phyloP scores from a whole-genome alignment of 53 echinoderm and acorn worm genomes.

The Temnopleurus reevesii region DNA sequence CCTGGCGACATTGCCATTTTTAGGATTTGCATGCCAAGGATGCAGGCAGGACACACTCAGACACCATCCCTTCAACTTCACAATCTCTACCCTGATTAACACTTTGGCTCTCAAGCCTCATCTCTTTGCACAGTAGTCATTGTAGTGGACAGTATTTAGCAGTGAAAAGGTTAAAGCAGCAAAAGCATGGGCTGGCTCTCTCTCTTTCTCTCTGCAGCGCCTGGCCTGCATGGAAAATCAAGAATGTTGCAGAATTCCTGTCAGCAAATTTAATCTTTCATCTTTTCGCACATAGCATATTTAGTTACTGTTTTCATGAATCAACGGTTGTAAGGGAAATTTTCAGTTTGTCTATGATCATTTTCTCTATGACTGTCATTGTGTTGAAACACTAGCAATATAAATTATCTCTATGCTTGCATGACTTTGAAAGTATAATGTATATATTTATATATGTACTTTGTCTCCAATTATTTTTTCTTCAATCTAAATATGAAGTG shows the following conservation, averaged over 20 bases:
- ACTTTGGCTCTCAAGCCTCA: background rate
- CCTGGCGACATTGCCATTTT: background rate
- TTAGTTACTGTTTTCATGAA: no score
- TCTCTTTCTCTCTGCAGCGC: slow-evolving; percentile 17
- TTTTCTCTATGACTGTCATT: no score
- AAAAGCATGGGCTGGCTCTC: slow-evolving; percentile 16
- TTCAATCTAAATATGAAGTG: no score
- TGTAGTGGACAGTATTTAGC: background rate
- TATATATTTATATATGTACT: background rate
- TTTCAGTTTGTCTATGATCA: no score
- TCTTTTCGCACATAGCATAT: background rate
- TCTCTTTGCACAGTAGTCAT: background rate
- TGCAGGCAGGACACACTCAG: background rate
- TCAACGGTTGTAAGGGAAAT: no score
- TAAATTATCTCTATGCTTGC: background rate
- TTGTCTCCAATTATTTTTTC: no score
- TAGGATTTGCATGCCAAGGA: slow-evolving; percentile 9
- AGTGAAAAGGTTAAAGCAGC: background rate
- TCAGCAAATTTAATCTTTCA: background rate
- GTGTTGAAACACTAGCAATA: no score
- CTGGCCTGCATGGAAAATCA: background rate
- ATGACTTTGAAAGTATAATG: background rate
- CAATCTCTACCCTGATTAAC: background rate
- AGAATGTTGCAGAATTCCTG: background rate
- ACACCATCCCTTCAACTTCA: background rate